A percentile compares a stretch with the other conserved stretches of the same genome.
Conservation (phyloP, 2,888 invertebrate species). For the Drosophila merina region DNA sequence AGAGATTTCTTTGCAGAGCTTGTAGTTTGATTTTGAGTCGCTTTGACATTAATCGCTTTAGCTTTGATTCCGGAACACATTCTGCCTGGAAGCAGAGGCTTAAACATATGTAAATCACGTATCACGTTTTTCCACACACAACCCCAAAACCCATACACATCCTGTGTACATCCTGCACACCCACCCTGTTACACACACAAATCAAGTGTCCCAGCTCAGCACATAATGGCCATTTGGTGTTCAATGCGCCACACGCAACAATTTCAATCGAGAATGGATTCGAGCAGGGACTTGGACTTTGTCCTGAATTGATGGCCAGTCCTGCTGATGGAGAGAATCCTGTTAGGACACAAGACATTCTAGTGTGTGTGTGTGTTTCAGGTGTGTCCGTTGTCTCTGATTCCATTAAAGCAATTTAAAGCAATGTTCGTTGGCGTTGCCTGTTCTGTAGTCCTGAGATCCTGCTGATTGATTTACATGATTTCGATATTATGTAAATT, state of each 20-base stretch:
- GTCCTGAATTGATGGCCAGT: constrained; percentile 22
- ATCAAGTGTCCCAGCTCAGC: constrained; percentile 40
- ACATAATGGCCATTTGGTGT: constrained; percentile 73
- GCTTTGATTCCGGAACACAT: background rate
- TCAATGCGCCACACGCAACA: constrained; percentile 60
- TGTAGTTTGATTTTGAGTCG: background rate
- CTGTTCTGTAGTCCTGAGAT: background rate
- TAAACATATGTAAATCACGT: constrained; percentile 32
- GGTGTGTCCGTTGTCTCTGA: background rate
- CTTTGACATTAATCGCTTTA: constrained; percentile 1
- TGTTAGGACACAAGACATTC: background rate
- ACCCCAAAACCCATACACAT: too few relatives aligned
- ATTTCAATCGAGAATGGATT: constrained; percentile 31
- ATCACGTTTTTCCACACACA: constrained; percentile 17
- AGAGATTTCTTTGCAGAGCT: background rate
- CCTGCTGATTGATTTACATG: background rate
- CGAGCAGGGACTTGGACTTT: background rate
- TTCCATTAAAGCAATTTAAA: background rate
- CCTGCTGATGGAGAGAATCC: background rate
- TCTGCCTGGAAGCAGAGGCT: background rate
- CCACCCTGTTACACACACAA: constrained; percentile 9
- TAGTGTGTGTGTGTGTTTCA: background rate
- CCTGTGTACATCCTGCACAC: background rate
- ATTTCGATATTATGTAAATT: background rate
- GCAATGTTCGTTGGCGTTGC: background rate